Evolutionary conservation across 2,888 invertebrate species (phyloP).

Genomic region (Pinctada fucata): DNA sequence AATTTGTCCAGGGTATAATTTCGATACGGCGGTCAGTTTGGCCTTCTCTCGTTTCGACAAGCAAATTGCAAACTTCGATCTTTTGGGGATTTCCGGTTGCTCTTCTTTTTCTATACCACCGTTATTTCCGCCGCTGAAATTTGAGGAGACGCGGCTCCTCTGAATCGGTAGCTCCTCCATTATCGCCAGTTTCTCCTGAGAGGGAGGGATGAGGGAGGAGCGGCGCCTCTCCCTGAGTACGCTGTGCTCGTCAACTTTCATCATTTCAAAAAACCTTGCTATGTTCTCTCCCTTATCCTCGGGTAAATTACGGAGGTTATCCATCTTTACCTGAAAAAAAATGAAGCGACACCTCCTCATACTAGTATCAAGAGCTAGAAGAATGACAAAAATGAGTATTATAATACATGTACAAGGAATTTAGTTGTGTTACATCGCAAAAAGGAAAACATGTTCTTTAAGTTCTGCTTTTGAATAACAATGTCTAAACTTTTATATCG

Average conservation of each 20-base stretch:
- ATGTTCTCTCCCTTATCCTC: constrained; percentile 20
- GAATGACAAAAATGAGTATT: too few species aligned
- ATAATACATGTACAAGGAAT: too few species aligned
- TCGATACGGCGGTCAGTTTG: constrained; percentile 16
- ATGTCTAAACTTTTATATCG: too few species aligned
- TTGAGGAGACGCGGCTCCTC: background rate
- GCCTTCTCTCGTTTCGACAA: constrained; percentile 7
- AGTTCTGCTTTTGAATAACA: too few species aligned
- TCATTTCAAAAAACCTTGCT: constrained; percentile 23
- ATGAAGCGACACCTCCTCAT: too few species aligned
- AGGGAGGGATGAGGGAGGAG: constrained; percentile 7
- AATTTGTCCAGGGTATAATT: constrained; percentile 19
- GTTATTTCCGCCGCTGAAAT: background rate
- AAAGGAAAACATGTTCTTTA: too few species aligned
- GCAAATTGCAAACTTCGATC: too few species aligned
- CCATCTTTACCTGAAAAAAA: constrained; percentile 1
- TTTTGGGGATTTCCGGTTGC: background rate
- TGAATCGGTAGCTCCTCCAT: constrained; percentile 12
- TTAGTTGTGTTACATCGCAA: too few species aligned
- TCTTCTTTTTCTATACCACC: background rate
- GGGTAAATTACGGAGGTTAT: constrained; percentile 19
- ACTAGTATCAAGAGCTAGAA: too few species aligned
- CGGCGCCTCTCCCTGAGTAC: constrained; percentile 3
- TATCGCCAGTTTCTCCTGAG: constrained; percentile 6
- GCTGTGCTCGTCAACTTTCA: constrained; percentile 9